A percentile compares a stretch with the other conserved stretches of the same genome.
phyloP scores from a whole-genome alignment of 2,888 invertebrate genomes.

The Pocota personata region DNA sequence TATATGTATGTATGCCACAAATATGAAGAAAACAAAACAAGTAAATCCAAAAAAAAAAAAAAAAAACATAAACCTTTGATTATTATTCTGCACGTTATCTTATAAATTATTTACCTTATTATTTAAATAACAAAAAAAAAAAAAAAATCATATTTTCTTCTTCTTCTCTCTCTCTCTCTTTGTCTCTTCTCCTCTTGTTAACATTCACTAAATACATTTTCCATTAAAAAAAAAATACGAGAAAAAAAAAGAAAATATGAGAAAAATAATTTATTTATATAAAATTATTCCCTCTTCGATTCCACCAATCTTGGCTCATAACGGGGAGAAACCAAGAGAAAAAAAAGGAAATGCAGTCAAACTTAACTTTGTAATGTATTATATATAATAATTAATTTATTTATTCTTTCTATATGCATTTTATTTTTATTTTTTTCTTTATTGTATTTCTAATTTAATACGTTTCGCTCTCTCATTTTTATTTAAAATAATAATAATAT shows the following conservation, averaged over 20 bases:
- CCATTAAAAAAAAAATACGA: constrained; percentile 9
- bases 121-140: constrained; percentile 38
- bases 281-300: neutral
- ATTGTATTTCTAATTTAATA: constrained; percentile 24
- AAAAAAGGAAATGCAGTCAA: constrained; percentile 69
- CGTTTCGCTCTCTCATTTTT: constrained; percentile 33
- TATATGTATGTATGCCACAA: constrained; percentile 45
- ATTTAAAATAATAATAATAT: neutral
- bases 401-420: constrained; percentile 46
- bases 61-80: neutral
- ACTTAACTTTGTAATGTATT: constrained; percentile 65
- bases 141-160: constrained; percentile 13
- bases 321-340: neutral
- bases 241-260: constrained; percentile 17
- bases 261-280: constrained; percentile 48
- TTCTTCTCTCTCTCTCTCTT: constrained; percentile 5
- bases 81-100: constrained; percentile 10
- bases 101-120: constrained; percentile 27
- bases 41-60: constrained; percentile 1
- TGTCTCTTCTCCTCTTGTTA: neutral
- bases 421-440: constrained; percentile 17
- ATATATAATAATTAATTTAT: constrained; percentile 43
- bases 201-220: constrained; percentile 61
- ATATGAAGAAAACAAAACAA: constrained; percentile 34
- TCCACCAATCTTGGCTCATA: neutral